These are phyloP conservation scores for Crotalus helleri DNA, from an alignment of 2,113 vertebrate species.

Conservation along the genomic window DNA sequence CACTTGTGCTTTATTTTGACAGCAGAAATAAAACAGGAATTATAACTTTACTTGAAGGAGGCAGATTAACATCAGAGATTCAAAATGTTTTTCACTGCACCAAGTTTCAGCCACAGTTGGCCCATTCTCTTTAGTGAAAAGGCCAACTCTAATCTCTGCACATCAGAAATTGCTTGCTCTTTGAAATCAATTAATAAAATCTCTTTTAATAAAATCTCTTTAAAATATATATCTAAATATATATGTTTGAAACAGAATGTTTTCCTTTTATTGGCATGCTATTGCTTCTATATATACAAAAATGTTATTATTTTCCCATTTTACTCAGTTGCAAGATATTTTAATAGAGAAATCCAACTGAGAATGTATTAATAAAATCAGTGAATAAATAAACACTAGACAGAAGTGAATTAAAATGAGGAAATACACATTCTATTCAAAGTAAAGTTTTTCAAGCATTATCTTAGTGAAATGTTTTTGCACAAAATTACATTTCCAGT, in stretches of 20 bases:
- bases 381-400: neutral
- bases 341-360: neutral
- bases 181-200: neutral
- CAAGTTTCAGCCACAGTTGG: neutral
- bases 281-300: neutral
- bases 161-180: neutral
- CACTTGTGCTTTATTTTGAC: neutral
- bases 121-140: neutral
- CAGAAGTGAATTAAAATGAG: neutral
- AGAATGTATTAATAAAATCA: neutral
- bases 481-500: neutral
- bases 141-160: neutral
- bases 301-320: neutral
- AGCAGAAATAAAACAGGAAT: neutral
- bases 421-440: neutral
- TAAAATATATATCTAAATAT: neutral
- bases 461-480: neutral
- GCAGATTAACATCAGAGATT: neutral
- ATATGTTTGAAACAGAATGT: neutral
- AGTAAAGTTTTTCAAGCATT: neutral
- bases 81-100: neutral
- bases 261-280: neutral
- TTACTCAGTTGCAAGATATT: neutral
- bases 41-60: neutral
- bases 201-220: neutral